A percentile compares a stretch with the other conserved stretches of the same genome.
These are phyloP conservation scores for Charaxes varanes DNA, from an alignment of 1,140 invertebrate species.

Conservation along the genomic window DNA sequence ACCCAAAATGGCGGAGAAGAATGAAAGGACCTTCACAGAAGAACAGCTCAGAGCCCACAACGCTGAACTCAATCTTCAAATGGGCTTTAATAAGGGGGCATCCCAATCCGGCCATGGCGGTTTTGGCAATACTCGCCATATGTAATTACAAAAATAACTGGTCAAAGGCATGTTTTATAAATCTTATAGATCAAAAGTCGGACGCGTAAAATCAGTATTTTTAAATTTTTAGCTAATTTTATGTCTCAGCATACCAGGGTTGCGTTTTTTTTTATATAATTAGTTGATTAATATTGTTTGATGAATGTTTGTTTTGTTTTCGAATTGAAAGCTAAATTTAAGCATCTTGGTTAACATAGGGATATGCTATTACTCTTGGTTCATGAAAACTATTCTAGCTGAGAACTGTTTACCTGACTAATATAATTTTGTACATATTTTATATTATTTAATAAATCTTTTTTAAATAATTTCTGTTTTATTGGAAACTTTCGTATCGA, in stretches of 20 bases:
- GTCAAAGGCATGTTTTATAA: slow-evolving; percentile 6
- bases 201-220: slow-evolving; percentile 38
- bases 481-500: background rate
- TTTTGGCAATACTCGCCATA: slow-evolving; percentile 96
- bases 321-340: too few relatives aligned
- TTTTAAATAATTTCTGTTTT: slow-evolving; percentile 3
- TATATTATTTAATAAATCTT: slow-evolving; percentile 16
- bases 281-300: slow-evolving; percentile 13
- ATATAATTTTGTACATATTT: slow-evolving; percentile 24
- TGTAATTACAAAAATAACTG: slow-evolving; percentile 75
- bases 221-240: slow-evolving; percentile 24
- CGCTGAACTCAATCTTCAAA: slow-evolving; percentile 93
- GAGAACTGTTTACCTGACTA: slow-evolving; percentile 15
- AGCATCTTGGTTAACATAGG: too few relatives aligned
- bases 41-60: slow-evolving; percentile 95
- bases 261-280: slow-evolving; percentile 9
- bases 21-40: slow-evolving; percentile 94
- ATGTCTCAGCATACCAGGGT: slow-evolving; percentile 19
- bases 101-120: slow-evolving; percentile 89
- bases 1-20: slow-evolving; percentile 96
- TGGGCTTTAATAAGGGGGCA: slow-evolving; percentile 96
- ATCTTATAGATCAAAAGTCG: slow-evolving; percentile 22
- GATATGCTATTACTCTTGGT: background rate
- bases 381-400: slow-evolving; percentile 3
- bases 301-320: slow-evolving; percentile 17